These are phyloP conservation scores for Saxidomus purpurata DNA, from an alignment of 1,140 invertebrate species.

Conservation along the genomic window DNA sequence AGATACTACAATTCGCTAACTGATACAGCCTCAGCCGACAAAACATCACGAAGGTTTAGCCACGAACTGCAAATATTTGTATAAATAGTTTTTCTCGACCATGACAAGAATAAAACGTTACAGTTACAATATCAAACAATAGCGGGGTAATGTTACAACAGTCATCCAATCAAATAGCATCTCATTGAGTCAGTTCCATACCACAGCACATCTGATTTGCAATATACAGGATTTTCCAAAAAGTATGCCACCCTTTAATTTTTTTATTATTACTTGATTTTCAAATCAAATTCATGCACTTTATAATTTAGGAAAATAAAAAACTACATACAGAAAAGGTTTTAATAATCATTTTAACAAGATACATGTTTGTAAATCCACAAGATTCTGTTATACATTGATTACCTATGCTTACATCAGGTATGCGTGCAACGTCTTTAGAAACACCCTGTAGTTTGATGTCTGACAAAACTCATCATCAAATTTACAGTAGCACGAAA, in stretches of 20 bases:
- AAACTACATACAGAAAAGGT: no score
- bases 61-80: constrained; percentile 16
- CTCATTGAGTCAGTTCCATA: constrained; percentile 34
- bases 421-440: neutral
- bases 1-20: constrained; percentile 8
- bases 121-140: constrained; percentile 34
- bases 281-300: no score
- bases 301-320: no score
- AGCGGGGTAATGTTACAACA: neutral
- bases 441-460: neutral
- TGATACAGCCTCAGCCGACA: neutral
- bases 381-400: no score
- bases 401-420: no score
- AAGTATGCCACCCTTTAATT: neutral
- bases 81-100: neutral
- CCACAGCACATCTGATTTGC: neutral
- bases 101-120: constrained; percentile 32
- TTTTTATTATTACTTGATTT: neutral
- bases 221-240: neutral
- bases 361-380: no score
- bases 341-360: no score
- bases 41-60: constrained; percentile 30
- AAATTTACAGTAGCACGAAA: neutral
- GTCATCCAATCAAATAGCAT: neutral
- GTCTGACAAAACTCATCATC: constrained; percentile 38